phyloP scores from a whole-genome alignment of 2,113 vertebrate species.

The Gambusia holbrooki region DNA sequence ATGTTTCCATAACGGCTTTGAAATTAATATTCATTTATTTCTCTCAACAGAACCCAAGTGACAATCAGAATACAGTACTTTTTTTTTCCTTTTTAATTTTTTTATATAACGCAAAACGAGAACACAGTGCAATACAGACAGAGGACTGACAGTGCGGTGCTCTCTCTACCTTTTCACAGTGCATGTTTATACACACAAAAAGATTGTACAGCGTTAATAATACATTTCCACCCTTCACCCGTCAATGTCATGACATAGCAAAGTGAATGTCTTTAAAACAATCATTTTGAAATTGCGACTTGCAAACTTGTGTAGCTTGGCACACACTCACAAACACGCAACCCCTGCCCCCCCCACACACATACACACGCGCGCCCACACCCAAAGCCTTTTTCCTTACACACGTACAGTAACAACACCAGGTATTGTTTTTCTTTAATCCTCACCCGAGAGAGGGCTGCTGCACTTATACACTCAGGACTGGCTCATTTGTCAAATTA shows the following conservation, averaged over 20 bases:
- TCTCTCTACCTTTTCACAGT: conserved; percentile 84
- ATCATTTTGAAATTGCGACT: conserved; percentile 76
- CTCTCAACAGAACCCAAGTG: conserved; percentile 79
- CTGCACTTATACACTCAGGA: conserved; percentile 66
- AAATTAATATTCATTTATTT: conserved; percentile 82
- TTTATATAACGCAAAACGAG: conserved; percentile 74
- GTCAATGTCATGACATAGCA: conserved; percentile 59
- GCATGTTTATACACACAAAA: conserved; percentile 83
- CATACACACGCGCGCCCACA: conserved; percentile 28
- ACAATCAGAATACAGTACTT: conserved; percentile 83
- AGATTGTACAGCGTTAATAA: conserved; percentile 83
- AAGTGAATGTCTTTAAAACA: conserved; percentile 78
- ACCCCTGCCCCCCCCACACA: conserved; percentile 26
- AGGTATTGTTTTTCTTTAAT: conserved; percentile 58
- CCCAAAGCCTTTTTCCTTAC: neutral
- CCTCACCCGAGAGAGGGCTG: conserved; percentile 60
- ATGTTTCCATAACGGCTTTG: conserved; percentile 61
- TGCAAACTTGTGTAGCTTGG: conserved; percentile 77
- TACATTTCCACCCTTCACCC: conserved; percentile 77
- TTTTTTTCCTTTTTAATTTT: conserved; percentile 69
- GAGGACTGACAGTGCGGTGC: conserved; percentile 81
- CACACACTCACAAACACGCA: conserved; percentile 58
- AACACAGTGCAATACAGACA: conserved; percentile 84
- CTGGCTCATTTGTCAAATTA: conserved; percentile 60
- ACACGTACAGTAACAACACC: conserved; percentile 53